These are phyloP conservation scores for Belgica antarctica DNA, from an alignment of 2,888 invertebrate species.

Conservation along the genomic window DNA sequence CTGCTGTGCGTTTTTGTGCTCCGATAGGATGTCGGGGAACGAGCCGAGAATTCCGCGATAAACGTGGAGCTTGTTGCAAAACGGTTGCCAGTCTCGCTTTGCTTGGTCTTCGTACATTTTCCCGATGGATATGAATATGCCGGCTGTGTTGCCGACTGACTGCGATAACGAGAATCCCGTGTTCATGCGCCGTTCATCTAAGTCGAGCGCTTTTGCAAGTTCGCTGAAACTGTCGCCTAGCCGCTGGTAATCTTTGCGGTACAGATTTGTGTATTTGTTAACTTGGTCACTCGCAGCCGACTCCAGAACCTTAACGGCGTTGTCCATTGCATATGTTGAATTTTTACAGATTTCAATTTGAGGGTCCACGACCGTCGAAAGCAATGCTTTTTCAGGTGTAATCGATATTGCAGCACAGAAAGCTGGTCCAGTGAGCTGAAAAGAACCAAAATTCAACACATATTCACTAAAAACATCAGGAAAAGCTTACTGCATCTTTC, in stretches of 20 bases:
- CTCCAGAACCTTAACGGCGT: constrained; percentile 78
- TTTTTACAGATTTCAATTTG: constrained; percentile 80
- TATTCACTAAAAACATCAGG: not conserved
- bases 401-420: constrained; percentile 81
- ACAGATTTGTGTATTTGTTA: constrained; percentile 77
- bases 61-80: constrained; percentile 87
- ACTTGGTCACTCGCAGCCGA: constrained; percentile 79
- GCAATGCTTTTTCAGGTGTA: constrained; percentile 75
- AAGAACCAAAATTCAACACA: not conserved
- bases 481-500: constrained; percentile 69
- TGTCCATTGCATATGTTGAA: constrained; percentile 83
- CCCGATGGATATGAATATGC: constrained; percentile 85
- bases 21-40: constrained; percentile 85
- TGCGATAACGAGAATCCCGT: constrained; percentile 68
- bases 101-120: constrained; percentile 87
- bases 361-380: constrained; percentile 72
- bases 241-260: constrained; percentile 87
- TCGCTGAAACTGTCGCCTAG: constrained; percentile 83
- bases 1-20: constrained; percentile 85
- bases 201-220: constrained; percentile 78
- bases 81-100: constrained; percentile 83
- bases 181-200: constrained; percentile 68
- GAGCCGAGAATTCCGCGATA: constrained; percentile 89
- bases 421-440: constrained; percentile 72
- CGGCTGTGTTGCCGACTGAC: constrained; percentile 82